A percentile compares a stretch with the other conserved stretches of the same genome.
Evolutionary conservation across 2,888 invertebrate species (phyloP).

Genomic region (Scrobipalpa costella): DNA sequence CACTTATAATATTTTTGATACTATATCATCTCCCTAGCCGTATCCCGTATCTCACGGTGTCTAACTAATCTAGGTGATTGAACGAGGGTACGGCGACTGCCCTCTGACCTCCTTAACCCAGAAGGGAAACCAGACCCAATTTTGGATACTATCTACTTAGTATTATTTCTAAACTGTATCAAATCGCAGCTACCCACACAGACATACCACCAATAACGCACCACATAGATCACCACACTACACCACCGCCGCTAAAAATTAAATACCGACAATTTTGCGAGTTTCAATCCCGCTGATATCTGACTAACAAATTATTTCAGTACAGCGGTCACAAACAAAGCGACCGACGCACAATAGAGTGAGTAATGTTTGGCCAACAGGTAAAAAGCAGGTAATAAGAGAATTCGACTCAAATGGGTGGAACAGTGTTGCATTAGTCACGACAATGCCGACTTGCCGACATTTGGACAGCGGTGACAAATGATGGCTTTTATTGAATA

Average conservation of each 20-base stretch:
- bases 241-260: not conserved
- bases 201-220: not conserved
- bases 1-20: too few species aligned
- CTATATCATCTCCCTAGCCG: too few species aligned
- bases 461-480: conserved; percentile 73
- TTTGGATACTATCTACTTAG: too few species aligned
- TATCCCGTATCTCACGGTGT: too few species aligned
- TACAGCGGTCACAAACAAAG: conserved; percentile 54
- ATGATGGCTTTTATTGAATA: conserved; percentile 77
- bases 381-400: conserved; percentile 74
- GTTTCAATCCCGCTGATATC: conserved; percentile 15
- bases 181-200: not conserved
- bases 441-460: conserved; percentile 72
- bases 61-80: too few species aligned
- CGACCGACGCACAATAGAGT: conserved; percentile 61
- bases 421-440: conserved; percentile 73
- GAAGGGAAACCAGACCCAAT: too few species aligned
- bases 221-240: not conserved
- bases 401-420: conserved; percentile 66
- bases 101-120: too few species aligned
- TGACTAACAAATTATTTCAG: conserved; percentile 29
- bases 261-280: not conserved
- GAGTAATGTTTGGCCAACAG: conserved; percentile 69
- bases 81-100: too few species aligned
- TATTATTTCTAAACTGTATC: too few species aligned